Percentiles rank a stretch among this genome's conserved stretches.
Evolutionary conservation across 2,113 vertebrate species (phyloP).

Genomic region (Trogon melanurus): DNA sequence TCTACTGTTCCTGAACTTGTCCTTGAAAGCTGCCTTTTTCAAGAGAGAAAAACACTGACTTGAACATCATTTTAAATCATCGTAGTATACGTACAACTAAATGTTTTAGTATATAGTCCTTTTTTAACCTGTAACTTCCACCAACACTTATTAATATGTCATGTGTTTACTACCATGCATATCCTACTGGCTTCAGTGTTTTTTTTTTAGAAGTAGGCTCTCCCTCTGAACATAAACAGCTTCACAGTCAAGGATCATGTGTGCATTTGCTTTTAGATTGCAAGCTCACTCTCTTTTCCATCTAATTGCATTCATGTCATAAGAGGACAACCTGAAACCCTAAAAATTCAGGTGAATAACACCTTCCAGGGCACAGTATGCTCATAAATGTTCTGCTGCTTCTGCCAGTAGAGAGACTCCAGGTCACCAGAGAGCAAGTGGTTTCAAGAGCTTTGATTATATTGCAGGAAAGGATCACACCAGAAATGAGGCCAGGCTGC

Average conservation of each 20-base stretch:
- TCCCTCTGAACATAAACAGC: not conserved
- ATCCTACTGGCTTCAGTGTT: not conserved
- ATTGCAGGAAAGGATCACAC: not conserved
- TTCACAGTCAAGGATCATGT: not conserved
- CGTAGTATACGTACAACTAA: not conserved
- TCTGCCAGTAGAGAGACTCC: not conserved
- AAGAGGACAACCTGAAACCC: not conserved
- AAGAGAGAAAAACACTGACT: not conserved
- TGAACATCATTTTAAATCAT: not conserved
- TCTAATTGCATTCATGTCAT: not conserved
- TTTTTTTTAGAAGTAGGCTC: not conserved
- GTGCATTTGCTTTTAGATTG: not conserved
- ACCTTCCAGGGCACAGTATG: not conserved
- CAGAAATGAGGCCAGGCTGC: slow-evolving; percentile 36
- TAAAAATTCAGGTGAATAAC: not conserved
- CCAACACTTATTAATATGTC: not conserved
- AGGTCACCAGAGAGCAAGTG: not conserved
- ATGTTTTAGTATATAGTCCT: not conserved
- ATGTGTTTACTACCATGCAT: not conserved
- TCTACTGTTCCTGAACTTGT: not conserved
- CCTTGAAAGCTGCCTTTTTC: not conserved
- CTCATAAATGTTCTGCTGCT: not conserved
- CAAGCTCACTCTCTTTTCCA: not conserved
- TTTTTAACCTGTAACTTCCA: not conserved
- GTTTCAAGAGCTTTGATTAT: slow-evolving; percentile 26